Base-by-base conservation (phyloP, 2,113 vertebrate genomes). In the Sitta europaea region DNA sequence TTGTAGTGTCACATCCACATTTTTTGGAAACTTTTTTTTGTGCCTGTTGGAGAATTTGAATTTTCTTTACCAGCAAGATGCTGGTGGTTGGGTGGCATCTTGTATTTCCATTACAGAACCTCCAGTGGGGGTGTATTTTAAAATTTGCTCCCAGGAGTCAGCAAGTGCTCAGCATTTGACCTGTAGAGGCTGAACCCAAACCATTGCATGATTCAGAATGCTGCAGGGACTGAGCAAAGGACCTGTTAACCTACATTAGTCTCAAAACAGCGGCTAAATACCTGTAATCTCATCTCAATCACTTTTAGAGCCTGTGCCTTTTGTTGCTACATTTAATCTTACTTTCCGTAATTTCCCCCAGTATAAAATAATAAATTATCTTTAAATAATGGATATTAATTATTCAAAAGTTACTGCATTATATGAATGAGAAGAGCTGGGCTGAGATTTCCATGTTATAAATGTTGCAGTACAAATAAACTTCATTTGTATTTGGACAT, bases 121-220 rank as follows among this genome's bases (percentile, higher is more conserved):
- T 71, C 1, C 35, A 25, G 22, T 33, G 25, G 5, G 16, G 7
- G 0, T 28, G 0, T 55, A 5, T 17, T 17, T 87, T 85, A 48
- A 71, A 58, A 63, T 79, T 61, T 24, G 13, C 58, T 63, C 35
- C n/a, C 9, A 16, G 15, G 27, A 76, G 5, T 71, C 75, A 76
- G 27, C 19, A 70, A 8, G 3, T 71, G 51, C 61, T 36, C 9
- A 58, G 21, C 66, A 25, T 13, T 1, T 28, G 48, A 63, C 23
- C 48, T 51, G 43, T 20, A n/a, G 48, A 35, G 74, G 16, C 43
- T 38, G 62, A 40, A 23, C 19, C 29, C 29, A 54, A 55, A 48
- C 14, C 48, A 55, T 48, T 22, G 14, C 48, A 19, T 42, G 22
- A 31, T 62, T 55, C 33, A 16, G 55, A 45, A 7, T 53, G 17